Percentiles rank a stretch among this genome's conserved stretches.
These are phyloP conservation scores for Clitarchus hookeri DNA, from an alignment of 2,888 invertebrate species.

Conservation along the genomic window DNA sequence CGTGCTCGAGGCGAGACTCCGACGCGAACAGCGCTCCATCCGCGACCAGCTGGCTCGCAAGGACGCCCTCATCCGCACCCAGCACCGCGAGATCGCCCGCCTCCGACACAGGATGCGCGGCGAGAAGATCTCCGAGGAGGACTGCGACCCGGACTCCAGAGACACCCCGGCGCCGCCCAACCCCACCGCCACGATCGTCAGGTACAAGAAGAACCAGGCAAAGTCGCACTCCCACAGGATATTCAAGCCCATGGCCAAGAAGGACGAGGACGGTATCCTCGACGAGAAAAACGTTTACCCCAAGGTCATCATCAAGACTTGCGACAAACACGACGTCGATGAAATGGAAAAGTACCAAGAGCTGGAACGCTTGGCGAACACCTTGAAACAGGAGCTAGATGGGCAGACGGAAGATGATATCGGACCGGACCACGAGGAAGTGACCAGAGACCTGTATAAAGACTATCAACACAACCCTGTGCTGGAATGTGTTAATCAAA, in stretches of 20 bases:
- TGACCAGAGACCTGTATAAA: slow-evolving; percentile 41
- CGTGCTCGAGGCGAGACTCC: slow-evolving; percentile 71
- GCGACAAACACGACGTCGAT: slow-evolving; percentile 48
- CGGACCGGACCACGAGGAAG: slow-evolving; percentile 68
- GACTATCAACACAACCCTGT: slow-evolving; percentile 79
- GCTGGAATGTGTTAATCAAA: slow-evolving; percentile 84
- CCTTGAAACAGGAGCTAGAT: slow-evolving; percentile 47
- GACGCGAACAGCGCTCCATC: slow-evolving; percentile 74
- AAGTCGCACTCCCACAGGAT: slow-evolving; percentile 21
- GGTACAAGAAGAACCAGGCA: slow-evolving; percentile 34
- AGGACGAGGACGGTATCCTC: slow-evolving; percentile 55
- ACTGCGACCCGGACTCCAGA: slow-evolving; percentile 34
- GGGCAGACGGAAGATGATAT: slow-evolving; percentile 40
- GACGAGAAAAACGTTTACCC: slow-evolving; percentile 48
- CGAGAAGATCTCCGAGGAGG: slow-evolving; percentile 35
- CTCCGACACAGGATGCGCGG: slow-evolving; percentile 54
- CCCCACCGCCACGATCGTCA: slow-evolving; percentile 28
- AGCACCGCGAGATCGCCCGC: slow-evolving; percentile 70
- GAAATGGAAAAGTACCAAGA: slow-evolving; percentile 49
- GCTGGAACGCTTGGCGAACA: slow-evolving; percentile 52
- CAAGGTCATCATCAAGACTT: slow-evolving; percentile 49
- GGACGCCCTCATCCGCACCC: slow-evolving; percentile 71
- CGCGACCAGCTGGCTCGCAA: slow-evolving; percentile 69
- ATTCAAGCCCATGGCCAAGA: slow-evolving; percentile 60
- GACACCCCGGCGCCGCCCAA: slow-evolving; percentile 16